Conservation (phyloP, 2,113 vertebrate species). For the Passerina amoena region DNA sequence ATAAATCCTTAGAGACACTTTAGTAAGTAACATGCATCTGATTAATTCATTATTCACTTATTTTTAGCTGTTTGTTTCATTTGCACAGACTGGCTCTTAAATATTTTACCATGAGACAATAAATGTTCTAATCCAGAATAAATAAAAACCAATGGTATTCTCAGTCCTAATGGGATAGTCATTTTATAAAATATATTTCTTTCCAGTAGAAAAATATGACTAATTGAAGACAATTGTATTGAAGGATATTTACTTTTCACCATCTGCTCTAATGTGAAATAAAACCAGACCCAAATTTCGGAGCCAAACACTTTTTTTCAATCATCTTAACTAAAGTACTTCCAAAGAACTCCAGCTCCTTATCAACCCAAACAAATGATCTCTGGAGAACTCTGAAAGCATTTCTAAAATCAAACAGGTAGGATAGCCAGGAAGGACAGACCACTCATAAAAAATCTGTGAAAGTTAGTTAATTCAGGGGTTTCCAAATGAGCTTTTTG, state of each 20-base stretch:
- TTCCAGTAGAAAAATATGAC: background rate
- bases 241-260: background rate
- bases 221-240: background rate
- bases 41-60: slow-evolving; percentile 40
- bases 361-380: background rate
- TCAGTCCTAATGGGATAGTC: background rate
- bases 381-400: background rate
- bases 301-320: background rate
- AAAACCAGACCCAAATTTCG: background rate
- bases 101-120: background rate
- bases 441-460: background rate
- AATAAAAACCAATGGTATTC: background rate
- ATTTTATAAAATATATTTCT: background rate
- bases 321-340: background rate
- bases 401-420: background rate
- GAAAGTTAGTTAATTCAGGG: background rate
- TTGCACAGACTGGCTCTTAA: background rate
- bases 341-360: background rate
- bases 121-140: background rate
- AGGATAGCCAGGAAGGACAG: background rate
- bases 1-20: background rate
- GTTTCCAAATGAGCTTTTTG: background rate
- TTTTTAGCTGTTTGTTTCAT: slow-evolving; percentile 21
- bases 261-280: background rate
- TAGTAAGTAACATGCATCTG: background rate